Conservation (phyloP, 2,797 vertebrate genomes). For the Lutjanus campechanus region DNA sequence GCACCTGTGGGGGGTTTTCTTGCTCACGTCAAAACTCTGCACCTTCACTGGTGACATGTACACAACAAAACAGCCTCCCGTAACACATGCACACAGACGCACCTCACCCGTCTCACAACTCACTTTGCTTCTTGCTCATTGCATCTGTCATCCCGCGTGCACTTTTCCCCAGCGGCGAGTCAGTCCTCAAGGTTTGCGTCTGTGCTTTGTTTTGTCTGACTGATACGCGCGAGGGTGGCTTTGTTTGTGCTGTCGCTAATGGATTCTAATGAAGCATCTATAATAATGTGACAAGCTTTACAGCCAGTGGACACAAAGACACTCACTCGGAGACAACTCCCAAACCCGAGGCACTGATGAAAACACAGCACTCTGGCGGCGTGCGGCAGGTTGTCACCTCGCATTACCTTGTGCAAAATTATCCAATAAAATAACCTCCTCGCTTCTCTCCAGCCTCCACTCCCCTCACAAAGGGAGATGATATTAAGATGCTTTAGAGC, state of each 20-base stretch:
- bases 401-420: constrained; percentile 52
- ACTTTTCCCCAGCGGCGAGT: constrained; percentile 13
- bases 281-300: constrained; percentile 47
- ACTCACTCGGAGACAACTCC: constrained; percentile 12
- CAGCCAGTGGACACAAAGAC: constrained; percentile 34
- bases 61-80: constrained; percentile 16
- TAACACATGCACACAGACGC: constrained; percentile 25
- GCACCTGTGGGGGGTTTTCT: constrained; percentile 29
- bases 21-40: constrained; percentile 29
- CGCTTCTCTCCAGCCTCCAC: constrained; percentile 4
- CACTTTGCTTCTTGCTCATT: constrained; percentile 16
- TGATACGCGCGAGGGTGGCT: constrained; percentile 10
- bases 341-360: constrained; percentile 17
- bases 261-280: constrained; percentile 55
- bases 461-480: constrained; percentile 20
- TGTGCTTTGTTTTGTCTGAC: constrained; percentile 25
- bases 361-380: constrained; percentile 19
- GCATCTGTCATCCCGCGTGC: constrained; percentile 31
- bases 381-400: constrained; percentile 54
- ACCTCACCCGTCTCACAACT: constrained; percentile 31
- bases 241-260: constrained; percentile 53
- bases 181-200: constrained; percentile 6
- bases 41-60: constrained; percentile 7
- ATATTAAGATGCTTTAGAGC: constrained; percentile 43
- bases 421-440: constrained; percentile 50